Evolutionary conservation across 2,797 vertebrate species (phyloP).

Genomic region (Hemitrygon akajei): DNA sequence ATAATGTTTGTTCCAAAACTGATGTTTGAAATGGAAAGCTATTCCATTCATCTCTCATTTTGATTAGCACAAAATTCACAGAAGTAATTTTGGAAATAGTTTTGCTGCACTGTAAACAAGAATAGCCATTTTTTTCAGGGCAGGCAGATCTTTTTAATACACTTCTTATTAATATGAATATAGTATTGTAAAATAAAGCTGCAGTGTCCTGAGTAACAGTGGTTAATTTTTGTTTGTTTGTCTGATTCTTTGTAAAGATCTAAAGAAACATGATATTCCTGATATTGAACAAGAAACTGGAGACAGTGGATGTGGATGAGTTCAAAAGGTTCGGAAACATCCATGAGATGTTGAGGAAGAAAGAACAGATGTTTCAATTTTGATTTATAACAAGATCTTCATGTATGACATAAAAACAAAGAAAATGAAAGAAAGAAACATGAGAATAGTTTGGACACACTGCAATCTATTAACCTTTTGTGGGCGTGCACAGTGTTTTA

Average conservation of each 20-base stretch:
- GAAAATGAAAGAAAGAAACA: background rate
- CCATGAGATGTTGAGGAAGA: conserved; percentile 25
- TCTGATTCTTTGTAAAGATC: background rate
- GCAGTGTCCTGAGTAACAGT: background rate
- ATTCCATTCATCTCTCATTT: background rate
- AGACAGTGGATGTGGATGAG: background rate
- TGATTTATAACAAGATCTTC: background rate
- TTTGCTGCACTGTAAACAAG: background rate
- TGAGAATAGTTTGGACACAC: background rate
- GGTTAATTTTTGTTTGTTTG: background rate
- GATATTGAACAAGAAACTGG: conserved; percentile 7
- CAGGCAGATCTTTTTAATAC: background rate
- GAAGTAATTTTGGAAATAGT: background rate
- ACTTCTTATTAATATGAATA: background rate
- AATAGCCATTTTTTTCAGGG: background rate
- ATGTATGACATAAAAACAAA: conserved; percentile 18
- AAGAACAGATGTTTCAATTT: conserved; percentile 31
- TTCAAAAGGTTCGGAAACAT: conserved; percentile 31
- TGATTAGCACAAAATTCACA: conserved; percentile 1
- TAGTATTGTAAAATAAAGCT: conserved; percentile 7
- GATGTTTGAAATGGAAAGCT: background rate
- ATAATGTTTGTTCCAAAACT: background rate
- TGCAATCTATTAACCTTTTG: background rate
- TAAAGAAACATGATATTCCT: background rate
- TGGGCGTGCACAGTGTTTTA: background rate